phyloP scores from a whole-genome alignment of 2,113 vertebrate genomes.

The Glaucidium brasilianum region DNA sequence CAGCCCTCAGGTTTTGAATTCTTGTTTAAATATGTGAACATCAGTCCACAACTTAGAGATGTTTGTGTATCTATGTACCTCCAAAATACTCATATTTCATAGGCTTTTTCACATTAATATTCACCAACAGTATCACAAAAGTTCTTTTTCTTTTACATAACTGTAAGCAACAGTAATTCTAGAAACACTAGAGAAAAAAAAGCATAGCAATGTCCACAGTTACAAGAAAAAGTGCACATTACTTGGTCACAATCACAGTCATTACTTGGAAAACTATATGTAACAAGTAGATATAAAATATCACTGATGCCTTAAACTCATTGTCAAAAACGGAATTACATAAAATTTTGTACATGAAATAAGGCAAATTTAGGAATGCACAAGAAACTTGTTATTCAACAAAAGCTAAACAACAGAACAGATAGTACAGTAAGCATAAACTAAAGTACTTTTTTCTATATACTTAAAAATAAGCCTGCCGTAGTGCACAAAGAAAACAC shows the following conservation, averaged over 20 bases:
- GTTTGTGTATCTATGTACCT: slow-evolving; percentile 81
- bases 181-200: slow-evolving; percentile 86
- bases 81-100: slow-evolving; percentile 86
- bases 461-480: slow-evolving; percentile 76
- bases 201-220: slow-evolving; percentile 88
- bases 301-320: slow-evolving; percentile 83
- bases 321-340: slow-evolving; percentile 80
- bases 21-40: slow-evolving; percentile 82
- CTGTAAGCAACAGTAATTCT: slow-evolving; percentile 85
- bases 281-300: slow-evolving; percentile 86
- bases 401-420: slow-evolving; percentile 78
- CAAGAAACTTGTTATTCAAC: slow-evolving; percentile 79
- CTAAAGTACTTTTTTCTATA: slow-evolving; percentile 75
- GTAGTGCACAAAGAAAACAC: slow-evolving; percentile 82
- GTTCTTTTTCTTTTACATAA: slow-evolving; percentile 77
- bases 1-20: slow-evolving; percentile 81
- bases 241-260: slow-evolving; percentile 89
- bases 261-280: slow-evolving; percentile 86
- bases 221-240: slow-evolving; percentile 90
- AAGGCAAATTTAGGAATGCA: slow-evolving; percentile 87
- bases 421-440: slow-evolving; percentile 76
- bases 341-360: slow-evolving; percentile 83
- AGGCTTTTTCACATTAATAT: slow-evolving; percentile 87
- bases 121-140: slow-evolving; percentile 92
- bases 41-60: slow-evolving; percentile 77